These are phyloP conservation scores for Columba janthina DNA, from an alignment of 2,113 vertebrate species.

Conservation along the genomic window DNA sequence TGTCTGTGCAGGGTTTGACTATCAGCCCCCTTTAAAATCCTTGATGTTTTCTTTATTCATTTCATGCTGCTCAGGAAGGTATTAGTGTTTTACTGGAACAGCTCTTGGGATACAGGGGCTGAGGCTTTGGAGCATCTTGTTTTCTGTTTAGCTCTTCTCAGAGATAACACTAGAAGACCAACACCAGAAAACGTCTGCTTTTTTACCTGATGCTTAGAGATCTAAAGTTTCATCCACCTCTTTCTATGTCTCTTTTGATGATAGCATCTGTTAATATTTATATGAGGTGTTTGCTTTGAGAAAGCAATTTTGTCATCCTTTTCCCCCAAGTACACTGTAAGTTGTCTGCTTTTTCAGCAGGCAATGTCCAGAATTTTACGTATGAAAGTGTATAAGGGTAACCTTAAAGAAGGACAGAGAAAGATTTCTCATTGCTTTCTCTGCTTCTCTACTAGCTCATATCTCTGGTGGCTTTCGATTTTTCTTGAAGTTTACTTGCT, in stretches of 20 bases:
- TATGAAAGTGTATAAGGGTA: rapidly evolving
- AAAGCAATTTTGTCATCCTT: background rate
- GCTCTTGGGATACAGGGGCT: background rate
- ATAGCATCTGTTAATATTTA: background rate
- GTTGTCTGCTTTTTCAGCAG: background rate
- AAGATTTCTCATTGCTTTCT: background rate
- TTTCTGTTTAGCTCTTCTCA: background rate
- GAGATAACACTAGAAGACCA: background rate
- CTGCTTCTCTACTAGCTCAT: background rate
- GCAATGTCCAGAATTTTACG: background rate
- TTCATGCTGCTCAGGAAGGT: background rate
- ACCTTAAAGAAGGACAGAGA: background rate
- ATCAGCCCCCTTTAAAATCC: background rate
- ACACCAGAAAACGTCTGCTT: background rate
- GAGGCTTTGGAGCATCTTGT: background rate
- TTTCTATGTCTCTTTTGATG: background rate
- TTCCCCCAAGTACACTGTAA: background rate
- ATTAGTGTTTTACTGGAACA: background rate
- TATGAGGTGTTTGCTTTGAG: background rate
- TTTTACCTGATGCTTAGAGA: background rate
- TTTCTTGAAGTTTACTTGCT: background rate
- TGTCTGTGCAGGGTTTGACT: background rate
- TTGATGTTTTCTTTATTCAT: background rate
- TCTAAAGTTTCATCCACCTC: background rate
- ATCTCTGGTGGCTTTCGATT: background rate